These are phyloP conservation scores for Nemotelus nigrinus DNA, from an alignment of 2,888 invertebrate genomes.

Conservation along the genomic window DNA sequence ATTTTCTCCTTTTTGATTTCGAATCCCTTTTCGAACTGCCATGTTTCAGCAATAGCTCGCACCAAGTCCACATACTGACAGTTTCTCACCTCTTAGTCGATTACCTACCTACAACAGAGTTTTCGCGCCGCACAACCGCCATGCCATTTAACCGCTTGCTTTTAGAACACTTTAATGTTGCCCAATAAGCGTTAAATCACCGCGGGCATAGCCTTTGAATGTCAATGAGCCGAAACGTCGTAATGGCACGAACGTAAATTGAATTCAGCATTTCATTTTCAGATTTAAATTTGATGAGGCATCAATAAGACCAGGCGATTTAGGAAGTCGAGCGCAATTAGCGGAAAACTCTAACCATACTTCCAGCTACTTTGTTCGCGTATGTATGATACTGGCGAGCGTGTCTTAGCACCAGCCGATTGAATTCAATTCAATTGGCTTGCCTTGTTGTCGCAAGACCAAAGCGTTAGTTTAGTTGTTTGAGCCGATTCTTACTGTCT, in stretches of 20 bases:
- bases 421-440: not conserved
- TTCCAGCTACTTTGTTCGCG: not conserved
- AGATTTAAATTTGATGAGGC: slow-evolving; percentile 29
- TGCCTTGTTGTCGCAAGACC: slow-evolving; percentile 2
- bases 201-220: not conserved
- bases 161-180: slow-evolving; percentile 22
- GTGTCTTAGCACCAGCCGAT: not conserved
- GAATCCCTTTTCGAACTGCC: too few relatives aligned
- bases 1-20: too few relatives aligned
- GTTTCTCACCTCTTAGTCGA: not conserved
- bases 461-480: not conserved
- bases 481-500: slow-evolving; percentile 20
- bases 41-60: too few relatives aligned
- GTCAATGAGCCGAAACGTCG: slow-evolving; percentile 27
- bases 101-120: slow-evolving; percentile 11
- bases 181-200: slow-evolving; percentile 27
- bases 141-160: slow-evolving; percentile 3
- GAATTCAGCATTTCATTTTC: slow-evolving; percentile 5
- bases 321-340: slow-evolving; percentile 40
- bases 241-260: slow-evolving; percentile 11
- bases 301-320: slow-evolving; percentile 29
- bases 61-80: too few relatives aligned
- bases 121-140: slow-evolving; percentile 13
- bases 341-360: slow-evolving; percentile 17
- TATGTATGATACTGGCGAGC: not conserved